Evolutionary conservation across 2,888 invertebrate genomes (phyloP).

Genomic region (Hyposoter dolosus): DNA sequence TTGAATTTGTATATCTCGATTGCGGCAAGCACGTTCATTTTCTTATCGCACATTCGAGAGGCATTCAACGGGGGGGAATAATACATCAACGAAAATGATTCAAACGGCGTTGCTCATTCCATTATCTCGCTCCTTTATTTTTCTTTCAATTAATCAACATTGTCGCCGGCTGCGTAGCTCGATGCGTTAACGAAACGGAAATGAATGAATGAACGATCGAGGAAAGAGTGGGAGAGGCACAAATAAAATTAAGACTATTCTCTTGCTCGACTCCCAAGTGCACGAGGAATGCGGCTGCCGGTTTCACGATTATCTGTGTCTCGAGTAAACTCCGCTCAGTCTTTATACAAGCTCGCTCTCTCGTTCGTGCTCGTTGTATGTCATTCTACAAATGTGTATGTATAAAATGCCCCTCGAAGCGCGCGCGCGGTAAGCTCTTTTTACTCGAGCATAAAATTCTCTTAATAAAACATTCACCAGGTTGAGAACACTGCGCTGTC

Average conservation of each 20-base stretch:
- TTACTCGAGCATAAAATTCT: background rate
- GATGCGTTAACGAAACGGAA: conserved; percentile 59
- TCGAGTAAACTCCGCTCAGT: conserved; percentile 56
- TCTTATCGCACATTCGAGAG: conserved; percentile 12
- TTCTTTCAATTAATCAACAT: conserved; percentile 2
- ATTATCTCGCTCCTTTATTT: background rate
- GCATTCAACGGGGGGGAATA: background rate
- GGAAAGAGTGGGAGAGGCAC: conserved; percentile 1
- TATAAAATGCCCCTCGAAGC: background rate
- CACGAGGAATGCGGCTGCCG: conserved; percentile 81
- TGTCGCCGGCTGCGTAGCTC: conserved; percentile 10
- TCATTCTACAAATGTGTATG: conserved; percentile 5
- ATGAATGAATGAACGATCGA: conserved; percentile 54
- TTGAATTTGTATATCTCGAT: background rate
- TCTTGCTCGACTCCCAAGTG: conserved; percentile 67
- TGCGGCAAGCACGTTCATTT: background rate
- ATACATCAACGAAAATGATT: conserved; percentile 19
- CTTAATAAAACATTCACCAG: conserved; percentile 4
- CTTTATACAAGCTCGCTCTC: conserved; percentile 1
- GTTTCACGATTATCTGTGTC: conserved; percentile 82
- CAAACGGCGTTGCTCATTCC: conserved; percentile 1
- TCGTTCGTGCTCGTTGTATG: background rate
- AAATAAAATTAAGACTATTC: conserved; percentile 51
- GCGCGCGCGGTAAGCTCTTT: background rate
- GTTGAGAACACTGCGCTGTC: background rate